Conservation (phyloP, 2,113 vertebrate species). For the Dicerorhinus sumatrensis region DNA sequence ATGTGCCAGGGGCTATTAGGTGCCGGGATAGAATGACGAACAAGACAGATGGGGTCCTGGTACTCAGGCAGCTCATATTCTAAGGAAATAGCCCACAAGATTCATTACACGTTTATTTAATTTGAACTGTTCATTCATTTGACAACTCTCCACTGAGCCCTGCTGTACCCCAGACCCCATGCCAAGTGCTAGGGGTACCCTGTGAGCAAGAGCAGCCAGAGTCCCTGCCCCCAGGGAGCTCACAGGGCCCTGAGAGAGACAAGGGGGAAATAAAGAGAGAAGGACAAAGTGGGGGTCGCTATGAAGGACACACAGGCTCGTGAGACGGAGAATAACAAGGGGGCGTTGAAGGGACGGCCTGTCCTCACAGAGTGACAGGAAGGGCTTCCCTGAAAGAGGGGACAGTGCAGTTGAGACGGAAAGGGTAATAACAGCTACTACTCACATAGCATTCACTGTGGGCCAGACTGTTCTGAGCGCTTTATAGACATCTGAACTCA, state of each 20-base stretch:
- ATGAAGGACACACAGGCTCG: background rate
- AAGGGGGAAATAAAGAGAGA: background rate
- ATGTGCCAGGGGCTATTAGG: background rate
- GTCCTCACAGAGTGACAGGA: background rate
- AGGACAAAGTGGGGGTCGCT: background rate
- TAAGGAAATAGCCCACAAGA: background rate
- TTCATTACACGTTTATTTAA: background rate
- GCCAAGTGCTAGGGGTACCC: background rate
- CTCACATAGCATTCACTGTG: background rate
- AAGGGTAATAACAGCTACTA: background rate
- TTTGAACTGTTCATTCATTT: background rate
- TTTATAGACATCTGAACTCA: background rate
- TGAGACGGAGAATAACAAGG: background rate
- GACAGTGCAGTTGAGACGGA: background rate
- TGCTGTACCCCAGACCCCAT: background rate
- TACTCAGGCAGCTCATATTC: background rate
- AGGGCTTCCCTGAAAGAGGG: background rate
- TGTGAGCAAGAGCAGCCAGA: background rate
- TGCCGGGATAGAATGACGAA: too few species aligned
- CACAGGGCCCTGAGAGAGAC: background rate
- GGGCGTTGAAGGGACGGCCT: background rate
- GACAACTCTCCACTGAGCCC: background rate
- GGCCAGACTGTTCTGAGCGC: background rate
- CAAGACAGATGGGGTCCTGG: background rate
- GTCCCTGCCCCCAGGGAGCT: background rate